Conservation (phyloP, 2,113 vertebrate genomes). For the Tachysurus vachellii region DNA sequence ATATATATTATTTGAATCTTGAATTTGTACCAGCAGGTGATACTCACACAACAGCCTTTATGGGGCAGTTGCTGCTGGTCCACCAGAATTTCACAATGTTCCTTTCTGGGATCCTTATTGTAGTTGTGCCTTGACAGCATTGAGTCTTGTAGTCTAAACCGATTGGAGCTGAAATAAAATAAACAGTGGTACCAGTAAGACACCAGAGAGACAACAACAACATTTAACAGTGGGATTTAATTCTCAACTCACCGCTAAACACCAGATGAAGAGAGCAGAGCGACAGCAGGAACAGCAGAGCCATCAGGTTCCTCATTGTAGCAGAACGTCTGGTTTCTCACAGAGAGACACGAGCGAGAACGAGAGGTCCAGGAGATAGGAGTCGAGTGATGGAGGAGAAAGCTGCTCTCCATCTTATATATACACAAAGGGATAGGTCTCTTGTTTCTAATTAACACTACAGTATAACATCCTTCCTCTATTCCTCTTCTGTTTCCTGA, state of each 20-base stretch:
- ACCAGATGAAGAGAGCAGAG: not conserved
- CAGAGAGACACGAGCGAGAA: not conserved
- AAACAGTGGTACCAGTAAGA: not conserved
- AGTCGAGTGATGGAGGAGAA: not conserved
- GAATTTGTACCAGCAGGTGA: not conserved
- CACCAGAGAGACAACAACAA: too few relatives aligned
- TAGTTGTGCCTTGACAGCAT: not conserved
- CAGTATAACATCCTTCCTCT: not conserved
- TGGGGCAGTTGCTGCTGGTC: slow-evolving; percentile 6
- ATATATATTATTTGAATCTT: too few relatives aligned
- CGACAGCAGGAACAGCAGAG: not conserved
- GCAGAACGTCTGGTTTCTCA: slow-evolving; percentile 4
- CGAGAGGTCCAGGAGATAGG: not conserved
- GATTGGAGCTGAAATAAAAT: not conserved
- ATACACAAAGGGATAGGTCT: not conserved
- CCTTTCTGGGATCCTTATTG: not conserved
- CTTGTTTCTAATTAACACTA: not conserved
- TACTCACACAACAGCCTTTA: slow-evolving; percentile 24
- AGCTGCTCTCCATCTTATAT: not conserved
- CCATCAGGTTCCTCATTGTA: slow-evolving; percentile 17
- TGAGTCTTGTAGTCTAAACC: not conserved
- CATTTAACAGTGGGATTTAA: not conserved
- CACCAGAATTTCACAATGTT: not conserved
- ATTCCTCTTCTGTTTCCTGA: not conserved
- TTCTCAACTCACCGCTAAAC: not conserved